Conservation (phyloP, 1,140 invertebrate genomes). For the Dysdera silvatica region DNA sequence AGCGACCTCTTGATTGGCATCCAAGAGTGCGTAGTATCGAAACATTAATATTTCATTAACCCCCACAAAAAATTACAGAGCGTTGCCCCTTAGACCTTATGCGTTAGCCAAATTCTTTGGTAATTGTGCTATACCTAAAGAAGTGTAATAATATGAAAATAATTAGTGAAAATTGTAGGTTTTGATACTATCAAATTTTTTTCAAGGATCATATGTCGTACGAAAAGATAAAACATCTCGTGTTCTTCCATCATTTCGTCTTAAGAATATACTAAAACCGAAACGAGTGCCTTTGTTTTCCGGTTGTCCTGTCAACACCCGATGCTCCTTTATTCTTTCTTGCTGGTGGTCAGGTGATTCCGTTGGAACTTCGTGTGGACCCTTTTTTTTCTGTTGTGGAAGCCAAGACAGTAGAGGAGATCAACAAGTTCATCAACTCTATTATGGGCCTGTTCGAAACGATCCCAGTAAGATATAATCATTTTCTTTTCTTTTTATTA, state of each 20-base stretch:
- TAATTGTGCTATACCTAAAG: too few relatives aligned
- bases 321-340: conserved; percentile 83
- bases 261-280: conserved; percentile 16
- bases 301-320: conserved; percentile 39
- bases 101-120: too few relatives aligned
- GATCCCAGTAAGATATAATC: conserved; percentile 58
- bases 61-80: too few relatives aligned
- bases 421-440: conserved; percentile 37
- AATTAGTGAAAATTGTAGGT: too few relatives aligned
- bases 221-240: conserved; percentile 13
- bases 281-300: conserved; percentile 21
- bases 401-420: conserved; percentile 39
- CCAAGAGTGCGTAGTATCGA: too few relatives aligned
- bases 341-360: conserved; percentile 85
- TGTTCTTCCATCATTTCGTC: background rate
- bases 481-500: too few relatives aligned
- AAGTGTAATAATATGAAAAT: too few relatives aligned
- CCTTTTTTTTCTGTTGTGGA: conserved; percentile 76
- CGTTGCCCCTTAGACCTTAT: too few relatives aligned
- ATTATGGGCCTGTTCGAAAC: conserved; percentile 62
- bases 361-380: conserved; percentile 56
- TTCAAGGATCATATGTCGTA: background rate
- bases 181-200: too few relatives aligned
- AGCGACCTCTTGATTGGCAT: too few relatives aligned
- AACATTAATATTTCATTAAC: too few relatives aligned